Evolutionary conservation across 2,113 vertebrate species (phyloP), one percentile per base, ranked within the genome.

Genomic region (Oncorhynchus masou): DNA sequence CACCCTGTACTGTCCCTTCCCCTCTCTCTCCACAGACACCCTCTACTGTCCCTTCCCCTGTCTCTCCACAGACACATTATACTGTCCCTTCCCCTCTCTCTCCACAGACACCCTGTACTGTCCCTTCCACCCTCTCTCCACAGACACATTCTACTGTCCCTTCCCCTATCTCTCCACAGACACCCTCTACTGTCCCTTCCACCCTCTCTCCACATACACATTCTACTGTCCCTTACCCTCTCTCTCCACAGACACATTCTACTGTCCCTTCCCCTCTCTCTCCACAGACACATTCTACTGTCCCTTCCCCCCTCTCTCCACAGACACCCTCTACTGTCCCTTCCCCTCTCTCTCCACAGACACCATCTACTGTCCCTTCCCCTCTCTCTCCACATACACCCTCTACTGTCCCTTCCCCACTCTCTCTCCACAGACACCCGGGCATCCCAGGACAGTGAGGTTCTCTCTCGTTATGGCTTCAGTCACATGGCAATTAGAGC

Each of bases 361-460:
- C 39, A 45, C 39, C 8, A 0, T 45, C 8, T 45, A 45, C 39
- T 45, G 39, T 45, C 39, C 39, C 7, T 45, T 45, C 39, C 39
- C 8, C 39, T 1, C 39, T 9, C 39, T 45, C 39, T 9, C 39
- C 39, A 45, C 39, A 45, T 2, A 45, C 39, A 45, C 39, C 2
- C 8, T 45, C 39, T 45, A 16, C 16, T 29, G 13, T 19, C 4
- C 27, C 71, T 74, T 74, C 48, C 34, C 71, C 39, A 24, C 71
- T 24, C 54, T 64, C 75, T 27, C 77, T 74, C 64, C 84, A 67
- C 39, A 74, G 80, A 83, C 79, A 81, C 83, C 79, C 70, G 85
- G 84, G 80, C 78, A 91, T 89, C 85, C 81, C 77, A 87, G 88
- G 89, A 87, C 87, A 89, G 83, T 80, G 78, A 76, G 59, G 84